phyloP scores from a whole-genome alignment of 2,113 vertebrate genomes.

The Tympanuchus pallidicinctus region DNA sequence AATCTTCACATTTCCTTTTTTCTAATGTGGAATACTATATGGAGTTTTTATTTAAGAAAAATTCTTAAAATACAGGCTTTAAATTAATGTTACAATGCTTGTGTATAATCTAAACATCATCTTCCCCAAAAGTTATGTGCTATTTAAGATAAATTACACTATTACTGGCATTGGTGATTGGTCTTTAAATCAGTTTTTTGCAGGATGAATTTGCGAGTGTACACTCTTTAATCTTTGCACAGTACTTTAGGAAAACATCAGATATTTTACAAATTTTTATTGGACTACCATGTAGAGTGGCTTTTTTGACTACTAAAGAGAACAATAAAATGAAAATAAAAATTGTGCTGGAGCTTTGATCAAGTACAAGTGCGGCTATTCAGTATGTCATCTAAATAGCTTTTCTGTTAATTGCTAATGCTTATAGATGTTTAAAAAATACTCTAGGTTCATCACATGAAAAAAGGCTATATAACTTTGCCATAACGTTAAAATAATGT shows the following conservation, averaged over 20 bases:
- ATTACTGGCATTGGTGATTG: background rate
- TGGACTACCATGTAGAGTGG: slow-evolving; percentile 75
- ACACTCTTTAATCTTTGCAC: background rate
- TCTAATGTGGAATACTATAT: background rate
- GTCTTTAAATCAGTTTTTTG: background rate
- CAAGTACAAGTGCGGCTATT: slow-evolving; percentile 75
- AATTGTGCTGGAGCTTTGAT: slow-evolving; percentile 70
- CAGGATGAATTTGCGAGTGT: background rate
- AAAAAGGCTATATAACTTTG: background rate
- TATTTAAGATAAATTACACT: background rate
- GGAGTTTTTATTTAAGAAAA: background rate
- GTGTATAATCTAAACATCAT: background rate
- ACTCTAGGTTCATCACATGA: background rate
- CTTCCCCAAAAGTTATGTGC: rapidly evolving
- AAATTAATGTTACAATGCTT: background rate
- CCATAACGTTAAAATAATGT: background rate
- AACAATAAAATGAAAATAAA: slow-evolving; percentile 74
- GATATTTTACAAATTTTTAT: background rate
- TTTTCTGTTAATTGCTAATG: slow-evolving; percentile 60
- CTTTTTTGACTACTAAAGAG: slow-evolving; percentile 71
- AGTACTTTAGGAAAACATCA: background rate
- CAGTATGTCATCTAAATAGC: slow-evolving; percentile 64
- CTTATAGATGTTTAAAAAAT: slow-evolving; percentile 32
- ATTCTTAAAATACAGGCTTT: background rate
- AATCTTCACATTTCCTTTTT: background rate